Evolutionary conservation across 2,888 invertebrate genomes (phyloP), one percentile per base, ranked within the genome.

Genomic region (Oscheius onirici): DNA sequence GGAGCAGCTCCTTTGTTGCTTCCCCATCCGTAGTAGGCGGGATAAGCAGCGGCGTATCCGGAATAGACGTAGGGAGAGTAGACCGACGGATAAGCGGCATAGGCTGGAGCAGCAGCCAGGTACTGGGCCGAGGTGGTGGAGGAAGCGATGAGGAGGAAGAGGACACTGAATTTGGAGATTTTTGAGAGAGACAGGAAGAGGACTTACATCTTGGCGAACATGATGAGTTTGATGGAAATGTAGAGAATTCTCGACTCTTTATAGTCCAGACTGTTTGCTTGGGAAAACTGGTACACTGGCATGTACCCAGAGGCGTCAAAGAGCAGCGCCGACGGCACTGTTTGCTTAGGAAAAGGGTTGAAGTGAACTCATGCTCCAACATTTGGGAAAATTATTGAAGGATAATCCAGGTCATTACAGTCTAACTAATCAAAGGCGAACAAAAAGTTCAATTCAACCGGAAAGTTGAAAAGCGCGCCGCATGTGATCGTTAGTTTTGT

Each of bases 191-290:
- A 8, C 15, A 26, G 28, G 17, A 13, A 46, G 28, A 20, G 34
- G 41, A 54, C 66, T 54, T 22, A 66, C 66, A 54, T 66, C 44
- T 63, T 63, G 63, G 63, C 46, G 63, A 63, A 63, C 63, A 63
- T 55, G 22, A 15, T 55, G n/a, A n/a, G 34, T 34, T 34, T 34
- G 34, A 34, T 34, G 34, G 34, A 8, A 8, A 34, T 34, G 34
- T 6, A 34, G 8, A 8, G 34, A 34, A 8, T 34, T 34, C 34
- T 34, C 0, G 34, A 8, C 34, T 34, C 34, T 34, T 34, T 34
- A 34, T 34, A 34, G 34, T 34, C 34, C 34, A 34, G 34, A 34
- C 34, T 34, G 34, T 34, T 34, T 3, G 8, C 34, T 34, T 34
- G 8, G 34, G 34, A 34, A 34, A 55, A 55, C 55, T 28, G 28